phyloP scores from a whole-genome alignment of 2,888 invertebrate genomes.

The Mesorhabditis spiculigera region DNA sequence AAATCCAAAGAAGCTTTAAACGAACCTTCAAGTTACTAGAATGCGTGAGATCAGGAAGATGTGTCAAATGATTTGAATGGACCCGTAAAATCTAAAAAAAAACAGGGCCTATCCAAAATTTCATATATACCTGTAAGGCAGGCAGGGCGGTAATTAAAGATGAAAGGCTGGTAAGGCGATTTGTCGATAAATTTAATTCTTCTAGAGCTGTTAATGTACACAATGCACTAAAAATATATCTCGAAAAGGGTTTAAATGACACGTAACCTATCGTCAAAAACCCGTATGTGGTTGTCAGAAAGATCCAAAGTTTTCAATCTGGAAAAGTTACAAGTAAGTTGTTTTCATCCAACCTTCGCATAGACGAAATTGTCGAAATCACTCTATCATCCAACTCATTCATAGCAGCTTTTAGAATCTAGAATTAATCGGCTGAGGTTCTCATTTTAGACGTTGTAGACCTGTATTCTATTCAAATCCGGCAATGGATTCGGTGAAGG shows the following conservation, averaged over 20 bases:
- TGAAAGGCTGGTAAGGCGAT: background rate
- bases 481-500: background rate
- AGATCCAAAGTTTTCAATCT: too few species aligned
- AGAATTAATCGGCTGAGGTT: background rate
- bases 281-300: too few species aligned
- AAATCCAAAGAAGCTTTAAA: too few species aligned
- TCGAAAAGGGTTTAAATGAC: too few species aligned
- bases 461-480: constrained; percentile 2
- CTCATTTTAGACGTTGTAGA: background rate
- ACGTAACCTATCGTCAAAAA: too few species aligned
- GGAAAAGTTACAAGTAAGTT: too few species aligned
- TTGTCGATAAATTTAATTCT: constrained; percentile 3
- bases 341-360: background rate
- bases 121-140: background rate
- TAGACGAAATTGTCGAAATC: background rate
- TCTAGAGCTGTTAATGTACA: background rate
- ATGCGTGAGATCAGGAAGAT: background rate
- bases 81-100: background rate
- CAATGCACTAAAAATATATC: background rate
- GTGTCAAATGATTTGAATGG: background rate
- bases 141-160: background rate
- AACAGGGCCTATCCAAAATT: background rate
- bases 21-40: background rate
- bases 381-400: constrained; percentile 2
- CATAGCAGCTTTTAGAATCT: background rate